These are phyloP conservation scores for Melipona beecheii DNA, from an alignment of 2,888 invertebrate genomes.

Conservation along the genomic window DNA sequence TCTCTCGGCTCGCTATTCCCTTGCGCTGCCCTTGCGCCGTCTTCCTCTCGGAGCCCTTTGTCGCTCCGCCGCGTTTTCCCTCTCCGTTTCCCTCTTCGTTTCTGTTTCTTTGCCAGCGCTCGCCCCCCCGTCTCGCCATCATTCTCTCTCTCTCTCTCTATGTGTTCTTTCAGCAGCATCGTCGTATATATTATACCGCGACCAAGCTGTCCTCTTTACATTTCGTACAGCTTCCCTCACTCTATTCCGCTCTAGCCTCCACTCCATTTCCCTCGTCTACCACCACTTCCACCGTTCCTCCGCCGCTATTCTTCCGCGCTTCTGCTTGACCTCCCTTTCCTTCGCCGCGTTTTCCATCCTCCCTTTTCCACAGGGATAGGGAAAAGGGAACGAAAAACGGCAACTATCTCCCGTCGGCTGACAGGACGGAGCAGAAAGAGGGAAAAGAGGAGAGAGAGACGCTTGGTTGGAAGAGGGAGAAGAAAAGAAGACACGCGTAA, in stretches of 20 bases:
- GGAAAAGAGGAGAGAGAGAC: constrained; percentile 2
- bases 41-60: constrained; percentile 33
- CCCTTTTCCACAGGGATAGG: background rate
- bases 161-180: constrained; percentile 1
- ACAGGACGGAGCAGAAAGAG: constrained; percentile 19
- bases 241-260: constrained; percentile 1
- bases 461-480: background rate
- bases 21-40: constrained; percentile 16
- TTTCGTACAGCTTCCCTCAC: constrained; percentile 22
- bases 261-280: constrained; percentile 25
- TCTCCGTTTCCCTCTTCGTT: constrained; percentile 4
- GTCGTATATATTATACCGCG: background rate
- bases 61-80: constrained; percentile 37
- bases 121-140: background rate
- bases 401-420: constrained; percentile 25
- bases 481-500: constrained; percentile 33
- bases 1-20: constrained; percentile 3
- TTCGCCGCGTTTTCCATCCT: constrained; percentile 5
- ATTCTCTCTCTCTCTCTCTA: background rate
- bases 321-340: constrained; percentile 46
- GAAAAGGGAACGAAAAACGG: constrained; percentile 45
- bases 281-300: constrained; percentile 49
- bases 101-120: constrained; percentile 15
- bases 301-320: constrained; percentile 32
- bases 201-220: constrained; percentile 28